phyloP scores from a whole-genome alignment of 2,888 invertebrate species.

The Amblyjoppa fuscipennis region DNA sequence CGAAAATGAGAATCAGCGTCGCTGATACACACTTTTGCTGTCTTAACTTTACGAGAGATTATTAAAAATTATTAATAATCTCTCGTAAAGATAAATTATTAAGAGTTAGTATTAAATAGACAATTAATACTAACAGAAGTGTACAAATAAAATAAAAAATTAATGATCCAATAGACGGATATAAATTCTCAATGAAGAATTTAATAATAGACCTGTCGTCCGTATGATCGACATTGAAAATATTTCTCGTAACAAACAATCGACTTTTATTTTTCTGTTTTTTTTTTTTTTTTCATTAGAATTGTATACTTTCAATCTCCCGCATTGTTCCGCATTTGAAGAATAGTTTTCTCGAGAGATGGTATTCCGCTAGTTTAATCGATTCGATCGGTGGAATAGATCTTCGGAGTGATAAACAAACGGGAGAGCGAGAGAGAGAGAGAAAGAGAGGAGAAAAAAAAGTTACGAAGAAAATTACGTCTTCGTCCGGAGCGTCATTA shows the following conservation, averaged over 20 bases:
- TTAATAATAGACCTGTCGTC: conserved; percentile 65
- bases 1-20: background rate
- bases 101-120: background rate
- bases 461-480: conserved; percentile 44
- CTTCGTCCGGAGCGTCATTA: conserved; percentile 30
- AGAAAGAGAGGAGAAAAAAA: conserved; percentile 2
- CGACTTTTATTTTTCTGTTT: background rate
- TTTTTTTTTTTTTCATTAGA: conserved; percentile 1
- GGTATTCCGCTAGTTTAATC: conserved; percentile 21
- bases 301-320: conserved; percentile 4
- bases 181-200: conserved; percentile 68
- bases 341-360: conserved; percentile 60
- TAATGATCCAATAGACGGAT: conserved; percentile 52
- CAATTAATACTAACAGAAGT: too few species aligned
- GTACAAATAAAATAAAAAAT: background rate
- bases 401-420: conserved; percentile 6
- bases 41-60: background rate
- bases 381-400: conserved; percentile 22
- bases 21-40: background rate
- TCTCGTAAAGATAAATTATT: too few species aligned
- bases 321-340: conserved; percentile 65
- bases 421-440: background rate
- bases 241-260: conserved; percentile 23
- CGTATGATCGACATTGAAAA: conserved; percentile 58
- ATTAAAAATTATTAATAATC: too few species aligned